Evolutionary conservation across 2,113 vertebrate species (phyloP).

Genomic region (Theropithecus gelada): DNA sequence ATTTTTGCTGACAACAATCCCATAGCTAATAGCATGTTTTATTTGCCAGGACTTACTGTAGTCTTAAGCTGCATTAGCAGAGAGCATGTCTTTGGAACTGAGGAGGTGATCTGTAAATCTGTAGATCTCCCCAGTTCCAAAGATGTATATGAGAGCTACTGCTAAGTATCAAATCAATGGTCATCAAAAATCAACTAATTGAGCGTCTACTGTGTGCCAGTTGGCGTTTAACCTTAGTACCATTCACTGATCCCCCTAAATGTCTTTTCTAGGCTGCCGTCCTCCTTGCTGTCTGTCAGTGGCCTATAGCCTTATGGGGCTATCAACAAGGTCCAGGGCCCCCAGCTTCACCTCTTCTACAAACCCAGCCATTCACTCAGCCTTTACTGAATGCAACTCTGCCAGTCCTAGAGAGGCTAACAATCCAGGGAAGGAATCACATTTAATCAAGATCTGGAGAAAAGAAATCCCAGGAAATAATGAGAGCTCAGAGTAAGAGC

Average conservation of each 20-base stretch:
- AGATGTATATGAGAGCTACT: not conserved
- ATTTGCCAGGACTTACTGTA: not conserved
- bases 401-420: not conserved
- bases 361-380: not conserved
- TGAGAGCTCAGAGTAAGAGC: not conserved
- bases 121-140: not conserved
- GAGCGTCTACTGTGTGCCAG: not conserved
- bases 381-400: not conserved
- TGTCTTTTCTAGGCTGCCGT: not conserved
- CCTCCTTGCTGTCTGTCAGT: not conserved
- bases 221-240: not conserved
- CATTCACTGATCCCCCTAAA: not conserved
- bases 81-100: not conserved
- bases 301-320: not conserved
- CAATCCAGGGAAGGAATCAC: not conserved
- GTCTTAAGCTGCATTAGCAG: not conserved
- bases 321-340: not conserved
- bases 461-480: not conserved
- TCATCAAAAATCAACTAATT: constrained; percentile 11
- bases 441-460: not conserved
- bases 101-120: not conserved
- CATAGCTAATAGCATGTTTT: not conserved
- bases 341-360: not conserved
- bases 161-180: not conserved
- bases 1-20: constrained; percentile 40